phyloP scores from a whole-genome alignment of 2,888 invertebrate species.

The Leptogaster cylindrica region DNA sequence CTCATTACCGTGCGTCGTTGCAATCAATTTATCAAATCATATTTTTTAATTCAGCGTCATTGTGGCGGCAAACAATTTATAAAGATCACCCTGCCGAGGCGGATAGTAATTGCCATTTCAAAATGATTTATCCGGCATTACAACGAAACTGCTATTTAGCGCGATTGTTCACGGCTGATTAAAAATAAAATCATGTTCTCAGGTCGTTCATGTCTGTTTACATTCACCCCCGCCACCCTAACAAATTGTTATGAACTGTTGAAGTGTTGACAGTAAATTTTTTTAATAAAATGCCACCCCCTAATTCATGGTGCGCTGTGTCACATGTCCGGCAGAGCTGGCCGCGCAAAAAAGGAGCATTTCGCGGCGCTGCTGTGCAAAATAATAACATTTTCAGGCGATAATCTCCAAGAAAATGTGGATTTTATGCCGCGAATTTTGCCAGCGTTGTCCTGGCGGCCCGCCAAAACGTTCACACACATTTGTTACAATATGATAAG shows the following conservation, averaged over 20 bases:
- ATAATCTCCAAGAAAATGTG: conserved; percentile 30
- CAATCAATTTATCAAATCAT: too few relatives aligned
- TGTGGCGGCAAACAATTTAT: too few relatives aligned
- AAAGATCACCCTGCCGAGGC: too few relatives aligned
- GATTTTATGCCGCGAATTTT: background rate
- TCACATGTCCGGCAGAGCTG: background rate
- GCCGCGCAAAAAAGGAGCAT: background rate
- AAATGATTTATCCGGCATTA: conserved; percentile 29
- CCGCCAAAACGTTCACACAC: conserved; percentile 29
- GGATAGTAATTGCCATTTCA: conserved; percentile 2
- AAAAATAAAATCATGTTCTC: conserved; percentile 24
- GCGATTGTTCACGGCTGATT: conserved; percentile 27
- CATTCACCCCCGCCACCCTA: conserved; percentile 1
- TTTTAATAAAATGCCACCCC: conserved; percentile 28
- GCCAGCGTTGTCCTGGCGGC: conserved; percentile 31
- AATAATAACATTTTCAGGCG: conserved; percentile 34
- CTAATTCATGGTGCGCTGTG: conserved; percentile 7
- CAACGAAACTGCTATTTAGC: conserved; percentile 16
- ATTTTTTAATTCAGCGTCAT: too few relatives aligned
- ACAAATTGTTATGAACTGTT: conserved; percentile 38
- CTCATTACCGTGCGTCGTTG: too few relatives aligned
- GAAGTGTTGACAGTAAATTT: conserved; percentile 34
- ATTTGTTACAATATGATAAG: conserved; percentile 42
- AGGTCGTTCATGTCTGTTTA: conserved; percentile 14
- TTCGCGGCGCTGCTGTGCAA: background rate